Evolutionary conservation across 2,888 invertebrate species (phyloP), one percentile per base, ranked within the genome.

Genomic region (Lasius platythorax): DNA sequence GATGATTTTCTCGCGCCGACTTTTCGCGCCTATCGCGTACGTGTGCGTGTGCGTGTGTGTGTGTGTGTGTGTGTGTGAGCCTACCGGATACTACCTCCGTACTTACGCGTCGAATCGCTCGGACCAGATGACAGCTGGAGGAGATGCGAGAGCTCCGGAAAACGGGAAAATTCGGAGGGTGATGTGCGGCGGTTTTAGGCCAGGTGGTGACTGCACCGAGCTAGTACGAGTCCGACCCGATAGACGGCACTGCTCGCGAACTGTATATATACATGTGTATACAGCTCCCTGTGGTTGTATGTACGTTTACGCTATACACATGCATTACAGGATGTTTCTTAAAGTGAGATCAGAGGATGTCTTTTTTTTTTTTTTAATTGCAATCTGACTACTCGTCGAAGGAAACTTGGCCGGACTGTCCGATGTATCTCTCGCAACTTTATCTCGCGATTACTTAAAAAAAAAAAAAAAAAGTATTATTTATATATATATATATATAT

Each of bases 181-280:
- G 91, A 88, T 92, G 90, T 87, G 90, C 90, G 87, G 88, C 87
- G 92, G 87, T 92, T 94, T 94, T 93, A 87, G 90, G 90, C 91
- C 91, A 90, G 91, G 92, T 91, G 91, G 89, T 89, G 90, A 93
- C 92, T 93, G 93, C 88, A 92, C 89, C 86, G 75, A 68, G 79
- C 70, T 93, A 93, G 93, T 94, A 92, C 93, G 84, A 83, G 85
- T 87, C 79, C 84, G 89, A 74, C 74, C 90, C 94, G 85, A 91
- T 86, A 93, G 93, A 88, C 89, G 92, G 93, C 94, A 91, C 91
- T 91, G 72, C 58, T 68, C 76, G 76, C 50, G n/a, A 2, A 53
- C n/a, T 53, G 50, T 53, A n/a, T 53, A 50, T 50, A 53, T 53
- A 50, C 50, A n/a, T 53, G 50, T n/a, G 50, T 53, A 53, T 53